Base-by-base conservation (phyloP, 64 coral and sea anemone species). In the Exaiptasia diaphana region DNA sequence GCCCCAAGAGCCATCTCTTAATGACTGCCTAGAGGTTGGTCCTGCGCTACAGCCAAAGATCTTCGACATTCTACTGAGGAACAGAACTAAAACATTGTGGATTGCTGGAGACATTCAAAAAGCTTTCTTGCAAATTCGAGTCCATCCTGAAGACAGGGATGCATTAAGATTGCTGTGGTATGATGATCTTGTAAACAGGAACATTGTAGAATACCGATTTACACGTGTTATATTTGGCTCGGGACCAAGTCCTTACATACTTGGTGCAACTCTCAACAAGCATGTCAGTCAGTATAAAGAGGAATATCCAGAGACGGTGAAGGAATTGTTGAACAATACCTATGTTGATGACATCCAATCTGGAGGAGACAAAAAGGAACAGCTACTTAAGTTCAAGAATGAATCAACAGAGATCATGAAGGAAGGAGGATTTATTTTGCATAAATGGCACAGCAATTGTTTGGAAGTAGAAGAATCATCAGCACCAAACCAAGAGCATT, bases 271-370 rank as follows among this genome's bases (percentile, higher is more conserved):
- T 23, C 45, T 91, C 21, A 61, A 91, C 22, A 85, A 85, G 64
- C 89, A 91, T 28, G 53, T 85, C 1, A 34, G 32, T 27, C 80
- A 85, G 28, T 91, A 91, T 74, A 31, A 21, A 37, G 80, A 85
- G 4, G 41, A 71, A 35, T 85, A 67, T 22, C 81, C 73, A 50
- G 65, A 73, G 18, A 91, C 81, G 49, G 65, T 79, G 11, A 43
- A 56, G 1, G 72, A 91, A 10, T 60, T 91, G 35, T 41, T 85
- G 4, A 28, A 48, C 6, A 91, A 91, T 44, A 90, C 72, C 1
- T 90, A 90, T 61, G 80, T 84, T 0, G 88, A 84, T 72, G 81
- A 91, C 23, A 62, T 91, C 38, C 81, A 91, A 57, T 85, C 89
- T 32, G 81, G 89, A 40, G 53, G 81, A 41, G 67, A 62, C 18